These are phyloP conservation scores for Drosophila tsacasi DNA, from an alignment of 1,140 invertebrate species.

Conservation along the genomic window DNA sequence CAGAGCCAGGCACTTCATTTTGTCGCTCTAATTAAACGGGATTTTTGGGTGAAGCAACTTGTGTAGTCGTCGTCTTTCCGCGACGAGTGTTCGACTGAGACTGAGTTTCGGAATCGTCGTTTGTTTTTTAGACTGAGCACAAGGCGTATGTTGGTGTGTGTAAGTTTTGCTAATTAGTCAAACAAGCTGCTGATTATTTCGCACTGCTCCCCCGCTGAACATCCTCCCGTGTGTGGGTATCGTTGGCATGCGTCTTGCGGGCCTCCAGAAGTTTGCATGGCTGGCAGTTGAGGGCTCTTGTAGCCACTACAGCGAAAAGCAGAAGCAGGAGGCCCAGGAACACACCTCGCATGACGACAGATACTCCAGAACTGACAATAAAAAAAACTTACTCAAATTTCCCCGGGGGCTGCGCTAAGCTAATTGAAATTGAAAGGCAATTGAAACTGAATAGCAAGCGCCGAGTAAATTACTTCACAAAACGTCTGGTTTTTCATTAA, in stretches of 20 bases:
- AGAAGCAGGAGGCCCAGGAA: conserved; percentile 38
- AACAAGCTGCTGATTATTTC: conserved; percentile 61
- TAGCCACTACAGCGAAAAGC: conserved; percentile 14
- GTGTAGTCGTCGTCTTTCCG: conserved; percentile 12
- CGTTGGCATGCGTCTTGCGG: conserved; percentile 62
- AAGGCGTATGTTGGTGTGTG: conserved; percentile 8
- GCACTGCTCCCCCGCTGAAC: not conserved
- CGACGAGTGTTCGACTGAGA: conserved; percentile 47
- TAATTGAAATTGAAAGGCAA: conserved; percentile 64
- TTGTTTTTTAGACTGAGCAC: conserved; percentile 8
- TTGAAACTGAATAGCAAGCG: conserved; percentile 35
- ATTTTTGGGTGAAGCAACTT: not conserved
- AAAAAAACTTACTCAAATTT: conserved; percentile 58
- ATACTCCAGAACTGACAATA: conserved; percentile 57
- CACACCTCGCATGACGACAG: conserved; percentile 51
- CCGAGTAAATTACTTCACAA: conserved; percentile 51
- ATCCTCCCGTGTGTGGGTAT: conserved; percentile 22
- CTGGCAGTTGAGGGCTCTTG: conserved; percentile 66
- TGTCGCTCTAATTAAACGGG: not conserved
- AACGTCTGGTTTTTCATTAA: conserved; percentile 43
- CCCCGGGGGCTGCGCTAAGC: conserved; percentile 49
- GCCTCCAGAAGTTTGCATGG: conserved; percentile 74
- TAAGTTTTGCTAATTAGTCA: conserved; percentile 74
- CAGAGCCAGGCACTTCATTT: conserved; percentile 67
- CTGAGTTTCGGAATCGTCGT: conserved; percentile 43